These are phyloP conservation scores for Chaetura pelagica DNA, from an alignment of 2,113 vertebrate genomes.

Conservation along the genomic window DNA sequence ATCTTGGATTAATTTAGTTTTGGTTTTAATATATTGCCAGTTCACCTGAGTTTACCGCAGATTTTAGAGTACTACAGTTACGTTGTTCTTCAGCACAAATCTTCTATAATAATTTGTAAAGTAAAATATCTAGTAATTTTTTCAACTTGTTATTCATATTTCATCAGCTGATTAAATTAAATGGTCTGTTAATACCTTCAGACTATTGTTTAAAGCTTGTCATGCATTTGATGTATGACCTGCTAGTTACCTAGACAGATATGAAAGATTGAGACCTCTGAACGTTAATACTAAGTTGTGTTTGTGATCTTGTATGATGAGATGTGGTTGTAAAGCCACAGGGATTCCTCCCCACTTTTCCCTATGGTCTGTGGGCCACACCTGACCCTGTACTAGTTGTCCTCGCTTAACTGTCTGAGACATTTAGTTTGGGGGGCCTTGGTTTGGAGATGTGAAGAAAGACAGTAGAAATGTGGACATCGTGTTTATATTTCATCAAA, in stretches of 20 bases:
- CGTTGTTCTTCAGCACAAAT: not conserved
- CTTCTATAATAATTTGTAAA: not conserved
- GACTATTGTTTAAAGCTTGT: not conserved
- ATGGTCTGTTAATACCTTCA: not conserved
- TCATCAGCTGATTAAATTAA: not conserved
- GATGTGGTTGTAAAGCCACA: not conserved
- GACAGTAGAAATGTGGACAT: not conserved
- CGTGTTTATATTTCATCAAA: not conserved
- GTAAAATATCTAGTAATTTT: not conserved
- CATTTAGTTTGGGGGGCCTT: not conserved
- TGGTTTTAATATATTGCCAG: not conserved
- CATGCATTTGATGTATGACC: not conserved
- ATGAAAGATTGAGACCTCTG: not conserved
- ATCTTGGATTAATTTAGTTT: not conserved
- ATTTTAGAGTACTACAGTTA: not conserved
- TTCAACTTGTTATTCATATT: not conserved
- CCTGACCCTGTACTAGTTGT: not conserved
- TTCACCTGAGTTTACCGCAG: not conserved
- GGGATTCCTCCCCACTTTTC: not conserved
- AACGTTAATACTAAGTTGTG: not conserved
- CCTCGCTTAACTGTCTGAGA: not conserved
- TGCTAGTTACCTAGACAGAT: not conserved
- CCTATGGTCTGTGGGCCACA: not conserved
- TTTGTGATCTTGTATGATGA: not conserved
- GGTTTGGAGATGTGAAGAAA: not conserved